Conservation (phyloP, 2,113 vertebrate genomes). For the Gnathonemus echidnorhynchus region DNA sequence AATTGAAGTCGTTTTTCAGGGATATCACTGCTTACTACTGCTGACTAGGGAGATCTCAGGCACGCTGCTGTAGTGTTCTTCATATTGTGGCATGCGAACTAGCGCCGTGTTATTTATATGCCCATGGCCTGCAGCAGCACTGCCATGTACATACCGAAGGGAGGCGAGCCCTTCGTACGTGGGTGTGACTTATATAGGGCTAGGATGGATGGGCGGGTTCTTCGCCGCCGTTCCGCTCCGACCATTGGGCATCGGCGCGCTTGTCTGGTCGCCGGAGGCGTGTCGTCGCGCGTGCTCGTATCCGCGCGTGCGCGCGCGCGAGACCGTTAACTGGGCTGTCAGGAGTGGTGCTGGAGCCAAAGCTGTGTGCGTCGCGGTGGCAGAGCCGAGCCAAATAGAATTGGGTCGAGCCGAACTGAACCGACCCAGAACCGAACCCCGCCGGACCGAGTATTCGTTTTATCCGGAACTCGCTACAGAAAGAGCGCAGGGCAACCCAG, state of each 20-base stretch:
- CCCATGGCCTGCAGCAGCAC: not conserved
- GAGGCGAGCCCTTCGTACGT: not conserved
- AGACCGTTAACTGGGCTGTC: slow-evolving; percentile 51
- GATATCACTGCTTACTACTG: not conserved
- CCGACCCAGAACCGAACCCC: not conserved
- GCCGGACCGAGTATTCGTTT: not conserved
- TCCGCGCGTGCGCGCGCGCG: slow-evolving; percentile 47
- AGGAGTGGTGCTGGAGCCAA: slow-evolving; percentile 25
- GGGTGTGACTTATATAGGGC: slow-evolving; percentile 22
- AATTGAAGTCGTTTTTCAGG: not conserved
- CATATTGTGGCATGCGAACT: not conserved
- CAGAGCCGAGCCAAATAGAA: not conserved
- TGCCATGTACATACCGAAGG: slow-evolving; percentile 9
- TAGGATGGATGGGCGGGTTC: not conserved
- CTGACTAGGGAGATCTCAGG: not conserved
- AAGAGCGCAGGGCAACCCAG: not conserved
- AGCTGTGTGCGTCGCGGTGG: slow-evolving; percentile 6
- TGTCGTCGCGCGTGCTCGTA: not conserved
- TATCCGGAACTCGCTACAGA: not conserved
- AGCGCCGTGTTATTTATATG: slow-evolving; percentile 20
- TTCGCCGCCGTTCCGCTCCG: not conserved
- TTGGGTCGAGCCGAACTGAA: slow-evolving; percentile 12
- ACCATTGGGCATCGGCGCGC: not conserved
- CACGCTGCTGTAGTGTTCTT: not conserved
- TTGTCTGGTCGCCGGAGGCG: not conserved